A percentile compares a stretch with the other conserved stretches of the same genome.
These are phyloP conservation scores for Diuraphis noxia DNA, from an alignment of 1,140 invertebrate genomes.

Conservation along the genomic window DNA sequence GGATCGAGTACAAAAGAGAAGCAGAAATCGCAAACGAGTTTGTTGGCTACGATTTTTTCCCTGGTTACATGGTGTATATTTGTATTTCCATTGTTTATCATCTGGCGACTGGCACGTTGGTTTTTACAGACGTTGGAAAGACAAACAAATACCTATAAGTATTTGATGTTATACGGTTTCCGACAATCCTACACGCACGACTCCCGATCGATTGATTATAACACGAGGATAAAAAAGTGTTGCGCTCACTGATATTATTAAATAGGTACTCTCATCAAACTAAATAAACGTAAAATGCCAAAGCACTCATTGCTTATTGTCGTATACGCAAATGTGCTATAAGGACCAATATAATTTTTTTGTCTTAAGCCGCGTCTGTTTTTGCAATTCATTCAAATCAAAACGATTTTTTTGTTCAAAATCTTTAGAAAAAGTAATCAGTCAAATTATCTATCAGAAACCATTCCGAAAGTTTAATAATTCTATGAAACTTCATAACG, in stretches of 20 bases:
- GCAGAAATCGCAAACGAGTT: slow-evolving; percentile 30
- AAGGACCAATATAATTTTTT: too few species aligned
- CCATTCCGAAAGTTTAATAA: not conserved
- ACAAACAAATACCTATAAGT: not conserved
- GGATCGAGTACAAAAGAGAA: slow-evolving; percentile 13
- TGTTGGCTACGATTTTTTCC: not conserved
- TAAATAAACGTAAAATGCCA: too few species aligned
- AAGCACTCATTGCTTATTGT: not conserved
- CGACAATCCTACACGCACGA: not conserved
- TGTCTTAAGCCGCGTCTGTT: too few species aligned
- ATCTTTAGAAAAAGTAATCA: not conserved
- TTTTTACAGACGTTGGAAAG: not conserved
- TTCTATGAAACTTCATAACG: not conserved
- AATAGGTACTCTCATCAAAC: too few species aligned
- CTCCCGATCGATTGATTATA: not conserved
- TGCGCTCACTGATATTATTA: not conserved
- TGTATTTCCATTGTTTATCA: slow-evolving; percentile 19
- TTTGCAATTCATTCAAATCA: too few species aligned
- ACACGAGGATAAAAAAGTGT: not conserved
- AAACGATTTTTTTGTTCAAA: not conserved
- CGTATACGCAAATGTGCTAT: not conserved
- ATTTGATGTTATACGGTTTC: not conserved
- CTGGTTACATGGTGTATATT: not conserved
- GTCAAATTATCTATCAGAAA: not conserved
- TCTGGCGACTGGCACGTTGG: not conserved